These are phyloP conservation scores for Perca schrenkii DNA, from an alignment of 2,113 vertebrate species.

Conservation along the genomic window DNA sequence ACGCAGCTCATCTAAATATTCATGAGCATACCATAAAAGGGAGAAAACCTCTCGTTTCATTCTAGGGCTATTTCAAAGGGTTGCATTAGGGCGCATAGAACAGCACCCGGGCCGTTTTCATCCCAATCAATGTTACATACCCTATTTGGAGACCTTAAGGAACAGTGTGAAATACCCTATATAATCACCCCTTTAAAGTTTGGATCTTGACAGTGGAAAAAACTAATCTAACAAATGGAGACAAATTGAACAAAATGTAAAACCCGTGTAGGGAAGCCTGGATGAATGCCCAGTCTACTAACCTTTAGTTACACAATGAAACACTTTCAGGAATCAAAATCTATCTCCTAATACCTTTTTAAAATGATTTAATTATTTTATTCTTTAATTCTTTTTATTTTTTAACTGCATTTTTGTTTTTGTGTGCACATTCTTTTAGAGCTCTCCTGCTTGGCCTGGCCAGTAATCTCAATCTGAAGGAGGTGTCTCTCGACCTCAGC, in stretches of 20 bases:
- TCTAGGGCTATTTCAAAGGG: no score
- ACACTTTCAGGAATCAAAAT: neutral
- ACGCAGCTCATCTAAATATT: no score
- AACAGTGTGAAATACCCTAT: no score
- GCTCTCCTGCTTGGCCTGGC: conserved; percentile 95
- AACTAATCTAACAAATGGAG: neutral
- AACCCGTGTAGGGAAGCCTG: neutral
- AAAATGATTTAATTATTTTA: neutral
- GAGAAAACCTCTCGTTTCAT: no score
- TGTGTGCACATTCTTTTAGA: conserved; percentile 74
- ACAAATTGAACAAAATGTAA: neutral
- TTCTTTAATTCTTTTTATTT: neutral
- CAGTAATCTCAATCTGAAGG: conserved; percentile 93
- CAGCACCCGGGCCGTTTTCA: no score
- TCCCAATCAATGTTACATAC: no score
- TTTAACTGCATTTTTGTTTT: neutral
- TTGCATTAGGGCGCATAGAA: no score
- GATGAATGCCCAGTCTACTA: neutral
- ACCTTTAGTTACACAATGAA: neutral
- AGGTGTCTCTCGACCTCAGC: conserved; percentile 95
- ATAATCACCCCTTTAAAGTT: neutral
- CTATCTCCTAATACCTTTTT: neutral
- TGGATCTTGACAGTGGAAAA: neutral
- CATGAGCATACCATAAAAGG: no score
- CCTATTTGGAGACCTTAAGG: no score